A percentile compares a stretch with the other conserved stretches of the same genome.
Conservation (phyloP, 2,888 invertebrate species). For the Rhamphomyia laevipes region DNA sequence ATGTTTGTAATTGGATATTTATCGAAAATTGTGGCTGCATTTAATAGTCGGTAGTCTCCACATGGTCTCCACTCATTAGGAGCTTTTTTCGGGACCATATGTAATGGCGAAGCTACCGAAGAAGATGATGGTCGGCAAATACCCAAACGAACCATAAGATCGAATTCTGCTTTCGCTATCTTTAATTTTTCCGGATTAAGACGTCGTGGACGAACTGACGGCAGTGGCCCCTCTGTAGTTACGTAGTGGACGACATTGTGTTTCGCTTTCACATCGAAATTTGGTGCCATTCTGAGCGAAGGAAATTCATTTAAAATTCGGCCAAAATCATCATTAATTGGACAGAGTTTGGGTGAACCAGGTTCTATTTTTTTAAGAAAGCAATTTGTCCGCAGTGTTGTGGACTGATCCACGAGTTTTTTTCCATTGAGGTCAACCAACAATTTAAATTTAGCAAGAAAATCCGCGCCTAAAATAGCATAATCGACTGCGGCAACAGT, state of each 20-base stretch:
- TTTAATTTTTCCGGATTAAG: conserved; percentile 11
- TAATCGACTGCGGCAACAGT: too few relatives aligned
- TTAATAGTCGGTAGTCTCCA: conserved; percentile 15
- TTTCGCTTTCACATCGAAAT: background rate
- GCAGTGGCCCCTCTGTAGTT: conserved; percentile 13
- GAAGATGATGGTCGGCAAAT: conserved; percentile 7
- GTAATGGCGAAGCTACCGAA: conserved; percentile 3
- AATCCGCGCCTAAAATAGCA: too few relatives aligned
- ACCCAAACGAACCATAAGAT: conserved; percentile 2
- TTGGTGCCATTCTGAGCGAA: background rate
- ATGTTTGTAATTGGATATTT: conserved; percentile 23
- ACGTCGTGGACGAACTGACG: conserved; percentile 1
- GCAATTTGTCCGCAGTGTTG: too few relatives aligned
- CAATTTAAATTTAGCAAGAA: too few relatives aligned
- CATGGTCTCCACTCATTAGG: conserved; percentile 19
- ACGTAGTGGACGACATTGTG: conserved; percentile 6
- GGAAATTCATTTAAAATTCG: background rate
- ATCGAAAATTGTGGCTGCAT: conserved; percentile 20
- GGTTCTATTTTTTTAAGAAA: too few relatives aligned
- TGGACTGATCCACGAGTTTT: too few relatives aligned
- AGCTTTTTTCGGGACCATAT: too few relatives aligned
- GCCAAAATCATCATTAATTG: too few relatives aligned
- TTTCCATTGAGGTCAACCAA: too few relatives aligned
- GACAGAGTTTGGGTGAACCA: too few relatives aligned
- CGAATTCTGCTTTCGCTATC: conserved; percentile 11